Conservation (phyloP, 2,888 invertebrate species). For the Stenodera caucasica region DNA sequence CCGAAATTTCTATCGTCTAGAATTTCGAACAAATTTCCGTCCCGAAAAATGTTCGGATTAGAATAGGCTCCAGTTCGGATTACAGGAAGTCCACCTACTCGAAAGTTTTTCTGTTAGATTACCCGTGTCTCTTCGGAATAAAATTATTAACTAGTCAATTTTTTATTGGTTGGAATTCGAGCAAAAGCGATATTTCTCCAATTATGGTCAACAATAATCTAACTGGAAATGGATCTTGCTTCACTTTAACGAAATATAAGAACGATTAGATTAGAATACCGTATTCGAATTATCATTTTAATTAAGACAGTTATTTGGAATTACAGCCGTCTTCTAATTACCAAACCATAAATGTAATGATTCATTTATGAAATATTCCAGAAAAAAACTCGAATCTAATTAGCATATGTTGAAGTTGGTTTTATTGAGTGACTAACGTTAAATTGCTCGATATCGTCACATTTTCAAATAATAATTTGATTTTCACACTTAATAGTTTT, state of each 20-base stretch:
- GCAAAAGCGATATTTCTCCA: too few relatives aligned
- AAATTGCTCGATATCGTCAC: not conserved
- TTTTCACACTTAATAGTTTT: conserved; percentile 1
- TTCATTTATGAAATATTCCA: not conserved
- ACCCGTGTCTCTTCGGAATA: too few relatives aligned
- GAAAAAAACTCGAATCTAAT: not conserved
- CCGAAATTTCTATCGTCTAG: too few relatives aligned
- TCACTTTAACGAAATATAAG: not conserved
- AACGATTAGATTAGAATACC: not conserved
- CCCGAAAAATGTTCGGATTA: too few relatives aligned
- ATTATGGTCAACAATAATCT: too few relatives aligned
- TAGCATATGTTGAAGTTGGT: not conserved
- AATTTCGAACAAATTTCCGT: too few relatives aligned
- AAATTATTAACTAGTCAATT: too few relatives aligned
- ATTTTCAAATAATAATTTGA: not conserved
- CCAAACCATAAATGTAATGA: not conserved
- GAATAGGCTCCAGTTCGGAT: not conserved
- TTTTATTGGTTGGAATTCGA: too few relatives aligned
- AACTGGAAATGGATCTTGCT: too few relatives aligned
- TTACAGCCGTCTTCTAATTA: not conserved
- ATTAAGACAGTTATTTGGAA: conserved; percentile 1
- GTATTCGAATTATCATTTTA: too few relatives aligned
- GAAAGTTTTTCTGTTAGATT: too few relatives aligned
- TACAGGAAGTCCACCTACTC: not conserved
- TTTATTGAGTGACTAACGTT: not conserved